Conservation (phyloP, 2,888 invertebrate species). For the Drosophila picticornis region DNA sequence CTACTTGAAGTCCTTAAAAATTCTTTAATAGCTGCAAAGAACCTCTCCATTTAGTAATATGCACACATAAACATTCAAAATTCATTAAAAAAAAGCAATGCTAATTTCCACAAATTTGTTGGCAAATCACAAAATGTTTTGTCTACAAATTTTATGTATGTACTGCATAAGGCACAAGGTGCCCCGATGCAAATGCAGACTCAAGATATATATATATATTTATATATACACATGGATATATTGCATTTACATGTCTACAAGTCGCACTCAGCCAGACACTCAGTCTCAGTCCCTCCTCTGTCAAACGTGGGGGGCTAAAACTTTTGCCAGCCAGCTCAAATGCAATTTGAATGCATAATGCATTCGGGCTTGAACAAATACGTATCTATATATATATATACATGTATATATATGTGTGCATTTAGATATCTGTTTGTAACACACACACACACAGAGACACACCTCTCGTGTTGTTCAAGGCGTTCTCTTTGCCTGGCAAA, state of each 20-base stretch:
- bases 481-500: conserved; percentile 59
- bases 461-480: conserved; percentile 54
- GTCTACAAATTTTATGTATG: conserved; percentile 37
- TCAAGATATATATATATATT: conserved; percentile 15
- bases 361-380: conserved; percentile 20
- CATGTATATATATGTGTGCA: conserved; percentile 14
- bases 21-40: too few species aligned
- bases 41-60: not conserved
- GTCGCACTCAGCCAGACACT: conserved; percentile 44
- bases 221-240: conserved; percentile 9
- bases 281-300: conserved; percentile 23
- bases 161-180: conserved; percentile 40
- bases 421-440: conserved; percentile 37
- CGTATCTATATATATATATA: conserved; percentile 16
- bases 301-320: conserved; percentile 29
- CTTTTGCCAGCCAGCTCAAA: conserved; percentile 55
- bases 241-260: conserved; percentile 53
- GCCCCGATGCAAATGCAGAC: conserved; percentile 52
- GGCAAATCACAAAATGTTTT: conserved; percentile 39
- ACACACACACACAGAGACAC: conserved; percentile 27
- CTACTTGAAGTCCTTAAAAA: not conserved
- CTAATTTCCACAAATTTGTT: conserved; percentile 52
- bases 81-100: conserved; percentile 37
- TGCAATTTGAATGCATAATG: conserved; percentile 67
- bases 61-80: conserved; percentile 6